A percentile compares a stretch with the other conserved stretches of the same genome.
These are phyloP conservation scores for Sciurus carolinensis DNA, from an alignment of 2,797 vertebrate species.

Conservation along the genomic window DNA sequence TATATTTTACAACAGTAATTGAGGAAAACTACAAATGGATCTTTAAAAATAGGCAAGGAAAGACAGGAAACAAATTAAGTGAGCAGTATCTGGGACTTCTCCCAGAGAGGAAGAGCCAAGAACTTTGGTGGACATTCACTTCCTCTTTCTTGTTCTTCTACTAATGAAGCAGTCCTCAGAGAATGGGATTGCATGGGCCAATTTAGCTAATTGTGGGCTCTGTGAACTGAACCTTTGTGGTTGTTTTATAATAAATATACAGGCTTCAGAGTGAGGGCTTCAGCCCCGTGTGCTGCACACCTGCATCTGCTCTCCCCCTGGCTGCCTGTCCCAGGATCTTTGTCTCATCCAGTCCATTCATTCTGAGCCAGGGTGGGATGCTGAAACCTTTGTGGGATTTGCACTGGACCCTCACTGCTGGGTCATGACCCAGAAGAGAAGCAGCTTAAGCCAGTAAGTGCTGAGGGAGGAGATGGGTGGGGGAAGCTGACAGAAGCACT, in stretches of 20 bases:
- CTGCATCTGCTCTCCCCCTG: not conserved
- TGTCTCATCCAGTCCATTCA: accelerated
- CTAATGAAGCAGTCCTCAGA: not conserved
- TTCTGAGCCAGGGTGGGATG: accelerated
- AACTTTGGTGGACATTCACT: not conserved
- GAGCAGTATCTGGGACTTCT: not conserved
- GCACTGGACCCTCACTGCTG: not conserved
- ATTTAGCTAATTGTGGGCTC: not conserved
- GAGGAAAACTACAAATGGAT: too few species aligned
- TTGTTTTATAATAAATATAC: not conserved
- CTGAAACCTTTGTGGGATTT: not conserved
- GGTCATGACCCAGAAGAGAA: not conserved
- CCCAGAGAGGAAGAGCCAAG: not conserved
- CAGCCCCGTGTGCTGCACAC: not conserved
- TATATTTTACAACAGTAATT: too few species aligned
- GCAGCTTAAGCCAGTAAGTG: not conserved
- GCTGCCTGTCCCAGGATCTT: not conserved
- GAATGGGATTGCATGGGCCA: not conserved
- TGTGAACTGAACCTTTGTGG: not conserved
- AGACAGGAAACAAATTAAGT: too few species aligned
- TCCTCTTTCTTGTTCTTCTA: not conserved
- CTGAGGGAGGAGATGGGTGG: not conserved
- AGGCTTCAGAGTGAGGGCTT: not conserved
- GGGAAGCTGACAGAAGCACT: accelerated
- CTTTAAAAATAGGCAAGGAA: too few species aligned